These are phyloP conservation scores for Aleiodes sp. DNA, from an alignment of 1,140 invertebrate genomes.

Conservation along the genomic window DNA sequence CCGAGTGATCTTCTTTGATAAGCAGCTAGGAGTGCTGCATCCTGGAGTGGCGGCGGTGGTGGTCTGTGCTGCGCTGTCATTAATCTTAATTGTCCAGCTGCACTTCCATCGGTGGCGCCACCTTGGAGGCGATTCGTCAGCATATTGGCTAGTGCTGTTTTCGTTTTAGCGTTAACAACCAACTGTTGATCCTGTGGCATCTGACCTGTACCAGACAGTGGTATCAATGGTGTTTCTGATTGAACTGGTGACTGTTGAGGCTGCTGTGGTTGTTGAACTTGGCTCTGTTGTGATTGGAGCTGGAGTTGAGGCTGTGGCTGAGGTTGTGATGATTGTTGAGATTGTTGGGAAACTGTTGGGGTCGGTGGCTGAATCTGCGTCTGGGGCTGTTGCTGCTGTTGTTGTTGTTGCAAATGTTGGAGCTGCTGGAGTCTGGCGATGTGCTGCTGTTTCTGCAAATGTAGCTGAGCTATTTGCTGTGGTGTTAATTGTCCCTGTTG, in stretches of 20 bases:
- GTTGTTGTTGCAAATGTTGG: conserved; percentile 54
- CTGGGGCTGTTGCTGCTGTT: conserved; percentile 48
- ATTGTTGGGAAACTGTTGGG: conserved; percentile 41
- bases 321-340: conserved; percentile 42
- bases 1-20: conserved; percentile 64
- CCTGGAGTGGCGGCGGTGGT: conserved; percentile 64
- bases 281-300: conserved; percentile 39
- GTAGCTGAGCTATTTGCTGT: conserved; percentile 58
- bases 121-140: conserved; percentile 86
- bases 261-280: conserved; percentile 42
- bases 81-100: conserved; percentile 76
- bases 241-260: conserved; percentile 47
- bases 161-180: conserved; percentile 90
- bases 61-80: conserved; percentile 83
- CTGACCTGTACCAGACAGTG: conserved; percentile 56
- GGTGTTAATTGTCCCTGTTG: conserved; percentile 58
- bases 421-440: conserved; percentile 59
- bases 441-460: conserved; percentile 68
- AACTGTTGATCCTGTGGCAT: conserved; percentile 66
- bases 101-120: conserved; percentile 68
- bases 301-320: conserved; percentile 40
- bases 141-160: conserved; percentile 95
- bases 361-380: conserved; percentile 46
- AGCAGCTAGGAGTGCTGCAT: conserved; percentile 58
- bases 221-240: conserved; percentile 52